A percentile compares a stretch with the other conserved stretches of the same genome.
These are phyloP conservation scores for Gymnoscopelus microlampas DNA, from an alignment of 2,797 vertebrate species.

Conservation along the genomic window DNA sequence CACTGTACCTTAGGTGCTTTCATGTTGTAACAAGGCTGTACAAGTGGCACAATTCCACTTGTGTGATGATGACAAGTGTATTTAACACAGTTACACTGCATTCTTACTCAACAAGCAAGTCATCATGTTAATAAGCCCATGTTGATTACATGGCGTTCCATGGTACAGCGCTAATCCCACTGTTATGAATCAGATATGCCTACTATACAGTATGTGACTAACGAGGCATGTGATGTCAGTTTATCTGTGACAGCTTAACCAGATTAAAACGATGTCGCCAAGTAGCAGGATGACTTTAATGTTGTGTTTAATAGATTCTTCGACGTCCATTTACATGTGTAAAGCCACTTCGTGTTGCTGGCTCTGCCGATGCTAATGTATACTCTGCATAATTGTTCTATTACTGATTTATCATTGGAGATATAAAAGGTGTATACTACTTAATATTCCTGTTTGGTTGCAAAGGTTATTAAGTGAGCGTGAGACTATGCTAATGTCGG, in stretches of 20 bases:
- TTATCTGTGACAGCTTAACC: not conserved
- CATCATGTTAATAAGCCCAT: not conserved
- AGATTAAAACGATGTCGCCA: constrained; percentile 14
- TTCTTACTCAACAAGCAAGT: constrained; percentile 18
- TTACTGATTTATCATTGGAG: constrained; percentile 31
- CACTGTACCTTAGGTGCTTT: constrained; percentile 39
- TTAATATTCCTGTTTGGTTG: constrained; percentile 55
- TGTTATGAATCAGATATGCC: constrained; percentile 1
- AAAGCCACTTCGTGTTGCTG: constrained; percentile 14
- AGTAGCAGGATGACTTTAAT: constrained; percentile 24
- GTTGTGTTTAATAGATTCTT: constrained; percentile 19
- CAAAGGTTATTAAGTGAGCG: constrained; percentile 53
- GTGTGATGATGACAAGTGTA: constrained; percentile 20
- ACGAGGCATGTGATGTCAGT: constrained; percentile 1
- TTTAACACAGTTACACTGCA: constrained; percentile 9
- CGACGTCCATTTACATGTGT: constrained; percentile 12
- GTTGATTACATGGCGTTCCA: not conserved
- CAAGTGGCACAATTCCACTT: constrained; percentile 20
- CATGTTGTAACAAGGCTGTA: constrained; percentile 42
- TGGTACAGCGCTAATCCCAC: constrained; percentile 2
- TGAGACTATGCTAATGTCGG: constrained; percentile 54
- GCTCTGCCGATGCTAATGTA: constrained; percentile 25
- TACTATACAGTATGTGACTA: constrained; percentile 1
- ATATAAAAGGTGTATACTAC: constrained; percentile 31
- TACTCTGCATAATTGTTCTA: constrained; percentile 20